Base-by-base conservation (phyloP, 2,113 vertebrate species). In the Xiphorhynchus elegans region DNA sequence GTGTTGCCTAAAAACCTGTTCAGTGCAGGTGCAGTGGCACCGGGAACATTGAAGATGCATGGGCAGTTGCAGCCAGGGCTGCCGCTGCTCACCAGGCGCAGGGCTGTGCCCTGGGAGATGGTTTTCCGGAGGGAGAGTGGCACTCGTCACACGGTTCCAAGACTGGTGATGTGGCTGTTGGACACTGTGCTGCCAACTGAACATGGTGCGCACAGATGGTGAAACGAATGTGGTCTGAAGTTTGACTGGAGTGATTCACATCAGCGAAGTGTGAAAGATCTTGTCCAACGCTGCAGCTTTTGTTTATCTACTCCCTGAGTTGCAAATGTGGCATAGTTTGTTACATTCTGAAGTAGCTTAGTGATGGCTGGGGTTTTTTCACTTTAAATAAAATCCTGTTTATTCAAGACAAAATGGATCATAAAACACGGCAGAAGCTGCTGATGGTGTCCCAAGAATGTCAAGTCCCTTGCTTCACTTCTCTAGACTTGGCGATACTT, bases 171-270 rank as follows among this genome's bases (percentile, higher is more conserved):
- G 77, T 23, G 90, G 70, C 87, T 72, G 7, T 66, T 73, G 81
- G 94, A 64, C 62, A 13, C 2, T 0, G 63, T 12, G 63, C 78
- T 90, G 85, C 86, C 92, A 87, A n/a, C 39, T 40, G 26, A 44
- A 6, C 69, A 15, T 20, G 81, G 40, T 55, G 85, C 46, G 16
- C 11, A 3, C 92, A 96, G 95, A 89, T 96, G 92, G 89, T 76
- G 95, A 55, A 87, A 40, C 10, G 39, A 89, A 55, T 69, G 85
- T 26, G 81, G 86, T 89, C 84, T 93, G 60, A 91, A 96, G 91
- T 93, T 94, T 95, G 82, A 94, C 80, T 67, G 93, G 85, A 97
- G 80, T 59, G 77, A 84, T 89, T 95, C 87, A 74, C 69, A 80
- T 87, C 85, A 76, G 79, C 6, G 56, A 87, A 74, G 84, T 84